Base-by-base conservation (phyloP, 1,140 invertebrate genomes). In the Hylaeus volcanicus region DNA sequence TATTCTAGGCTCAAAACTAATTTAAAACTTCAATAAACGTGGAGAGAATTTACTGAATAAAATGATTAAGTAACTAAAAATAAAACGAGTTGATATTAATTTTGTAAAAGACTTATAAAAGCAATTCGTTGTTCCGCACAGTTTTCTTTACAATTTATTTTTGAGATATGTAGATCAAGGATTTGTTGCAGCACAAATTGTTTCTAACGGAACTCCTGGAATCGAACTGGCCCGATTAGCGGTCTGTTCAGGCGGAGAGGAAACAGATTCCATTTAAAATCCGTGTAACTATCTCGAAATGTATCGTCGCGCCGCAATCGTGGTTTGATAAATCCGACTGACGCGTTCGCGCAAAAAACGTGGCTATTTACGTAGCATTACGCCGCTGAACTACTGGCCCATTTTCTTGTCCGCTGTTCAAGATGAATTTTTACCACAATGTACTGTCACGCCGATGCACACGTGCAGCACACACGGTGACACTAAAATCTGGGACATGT, bases 251-350 rank as follows among this genome's bases (percentile, higher is more conserved):
- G 14, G 2, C 9, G 26, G 37, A 15, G 12, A 43, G 53, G 11
- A 12, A 39, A 15, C 43, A 66, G 78, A 58, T 74, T 74, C 60
- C 53, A 60, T 74, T 74, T 43, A 26, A 51, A n/a, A 41, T 9
- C 55, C 45, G 79, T 8, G 55, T 39, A 39, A 65, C 69, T 65
- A 43, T 79, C 61, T 79, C 39, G 55, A 81, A 69, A 76, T 73
- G 53, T 75, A 81, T 75, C 64, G 65, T 5, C 37, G 37, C 26
- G 12, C 37, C 2, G 56, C 48, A 53, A 81, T 63, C 53, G 69
- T 61, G 61, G 73, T 53, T 9, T 81, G 26, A 69, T 81, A 81
- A 75, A 76, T 81, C 64, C 3, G 15, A 15, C 55, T n/a, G 76
- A 73, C 76, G 11, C 26, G 37, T 39, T 11, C 43, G 2, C 55